Base-by-base conservation (phyloP, 2,797 vertebrate genomes). In the Semaprochilodus insignis region DNA sequence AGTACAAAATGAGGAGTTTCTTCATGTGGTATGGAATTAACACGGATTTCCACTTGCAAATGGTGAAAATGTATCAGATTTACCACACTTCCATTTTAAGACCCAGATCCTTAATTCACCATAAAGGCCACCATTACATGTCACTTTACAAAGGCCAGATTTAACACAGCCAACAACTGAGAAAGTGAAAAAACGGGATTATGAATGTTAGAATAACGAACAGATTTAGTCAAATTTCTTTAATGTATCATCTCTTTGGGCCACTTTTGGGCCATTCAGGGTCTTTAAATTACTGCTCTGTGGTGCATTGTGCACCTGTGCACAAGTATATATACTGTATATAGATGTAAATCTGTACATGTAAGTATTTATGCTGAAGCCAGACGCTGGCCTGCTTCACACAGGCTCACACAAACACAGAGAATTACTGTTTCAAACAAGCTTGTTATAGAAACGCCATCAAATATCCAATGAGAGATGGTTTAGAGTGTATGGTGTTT, bases 61-160 rank as follows among this genome's bases (percentile, higher is more conserved):
- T 40, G 87, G 83, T 80, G 85, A 5, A 89, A 88, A 92, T 88
- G 59, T 82, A 83, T 91, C 84, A 91, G 83, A 86, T 90, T 90
- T 85, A 86, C 86, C 88, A 90, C 89, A 89, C 87, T 90, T 88
- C 88, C 87, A 89, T 91, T 91, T 92, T 74, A 70, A 90, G 87
- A 89, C 83, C 90, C 85, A 88, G 85, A 91, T 90, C 54, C 87
- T 89, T 78, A 84, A 81, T 87, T 88, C 86, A 88, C 89, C 77
- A 87, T 88, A 83, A 92, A 90, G 90, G 84, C 89, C 85, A 90
- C 89, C 90, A 87, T 88, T 90, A 91, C 86, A 90, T 91, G 76
- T 62, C 48, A 78, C 74, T 75, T 63, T 65, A 78, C 70, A 81
- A 78, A 78, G 31, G 25, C 66, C 72, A 40, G 36, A 74, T 3